A percentile compares a stretch with the other conserved stretches of the same genome.
Evolutionary conservation across 2,797 vertebrate genomes (phyloP).

Genomic region (Heterohyrax brucei): DNA sequence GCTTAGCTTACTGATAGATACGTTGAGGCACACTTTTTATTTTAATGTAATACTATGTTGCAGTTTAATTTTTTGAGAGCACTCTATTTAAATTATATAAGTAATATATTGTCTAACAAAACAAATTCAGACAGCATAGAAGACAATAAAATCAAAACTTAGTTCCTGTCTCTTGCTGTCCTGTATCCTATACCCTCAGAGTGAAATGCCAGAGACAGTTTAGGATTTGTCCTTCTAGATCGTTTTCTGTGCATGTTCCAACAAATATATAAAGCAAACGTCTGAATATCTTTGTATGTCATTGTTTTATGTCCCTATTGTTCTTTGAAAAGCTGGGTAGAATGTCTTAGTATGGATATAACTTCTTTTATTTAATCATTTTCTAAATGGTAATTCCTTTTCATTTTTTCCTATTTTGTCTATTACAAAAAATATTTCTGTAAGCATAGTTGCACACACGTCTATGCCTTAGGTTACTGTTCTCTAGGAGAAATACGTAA

Average conservation of each 20-base stretch:
- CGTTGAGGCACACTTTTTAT: not conserved
- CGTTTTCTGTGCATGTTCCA: conserved; percentile 27
- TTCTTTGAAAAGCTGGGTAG: conserved; percentile 15
- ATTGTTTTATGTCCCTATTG: not conserved
- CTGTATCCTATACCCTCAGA: not conserved
- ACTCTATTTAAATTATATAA: conserved; percentile 41
- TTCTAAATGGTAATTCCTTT: not conserved
- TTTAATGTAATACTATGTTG: not conserved
- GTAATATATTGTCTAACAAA: not conserved
- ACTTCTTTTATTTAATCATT: not conserved
- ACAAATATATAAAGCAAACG: not conserved
- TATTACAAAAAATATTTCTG: not conserved
- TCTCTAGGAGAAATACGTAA: not conserved
- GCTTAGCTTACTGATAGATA: not conserved
- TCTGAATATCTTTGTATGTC: not conserved
- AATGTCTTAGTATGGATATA: not conserved
- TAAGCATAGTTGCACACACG: not conserved
- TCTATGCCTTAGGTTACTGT: not conserved
- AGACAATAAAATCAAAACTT: conserved; percentile 24
- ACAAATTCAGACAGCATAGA: not conserved
- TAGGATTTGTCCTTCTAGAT: not conserved
- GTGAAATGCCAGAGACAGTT: not conserved
- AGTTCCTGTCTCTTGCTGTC: not conserved
- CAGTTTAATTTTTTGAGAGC: conserved; percentile 57
- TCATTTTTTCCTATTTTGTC: conserved; percentile 19